Base-by-base conservation (phyloP, 1,140 invertebrate species). In the Bursaphelenchus mucronatus region DNA sequence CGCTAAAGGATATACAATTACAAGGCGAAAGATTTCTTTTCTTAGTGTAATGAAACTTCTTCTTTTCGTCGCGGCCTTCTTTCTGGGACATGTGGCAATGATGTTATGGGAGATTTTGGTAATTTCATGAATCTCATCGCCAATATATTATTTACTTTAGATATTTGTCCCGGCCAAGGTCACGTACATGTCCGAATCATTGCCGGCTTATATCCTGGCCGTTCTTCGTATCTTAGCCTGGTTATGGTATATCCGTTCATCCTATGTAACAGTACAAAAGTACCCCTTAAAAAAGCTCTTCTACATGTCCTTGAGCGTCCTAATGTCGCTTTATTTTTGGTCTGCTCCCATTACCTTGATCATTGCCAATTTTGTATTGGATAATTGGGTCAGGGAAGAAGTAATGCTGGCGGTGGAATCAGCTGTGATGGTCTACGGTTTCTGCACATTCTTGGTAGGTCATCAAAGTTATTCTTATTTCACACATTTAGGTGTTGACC, bases 381-480 rank as follows among this genome's bases (percentile, higher is more conserved):
- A 90, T 81, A 88, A 88, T 82, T 94, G 90, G 90, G 87, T 92
- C n/a, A 82, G 92, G 68, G 91, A 93, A 77, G 92, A 90, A 73
- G 87, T 91, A 0, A 89, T 91, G 0, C 89, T 88, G 68, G 89
- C 87, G 11, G 88, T 91, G 5, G 85, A 90, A 13, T 84, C 89
- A 40, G 86, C 87, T 58, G 88, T 92, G 17, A 86, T 88, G 13
- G 87, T 90, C 68, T 81, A 87, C 41, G 91, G 90, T 43, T 90
- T 92, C 76, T 77, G 88, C 7, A 86, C 89, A 78, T 94, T 94
- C 83, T 83, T 93, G 82, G 86, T 88, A 17, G n/a, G 40, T 51
- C 11, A 8, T 67, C 15, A 40, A 30, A 39, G 13, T 43, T 17
- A 30, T 7, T 19, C n/a, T 55, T 13, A 47, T 49, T n/a, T n/a